Evolutionary conservation across 2,888 invertebrate species (phyloP).

Genomic region (Leuctra nigra): DNA sequence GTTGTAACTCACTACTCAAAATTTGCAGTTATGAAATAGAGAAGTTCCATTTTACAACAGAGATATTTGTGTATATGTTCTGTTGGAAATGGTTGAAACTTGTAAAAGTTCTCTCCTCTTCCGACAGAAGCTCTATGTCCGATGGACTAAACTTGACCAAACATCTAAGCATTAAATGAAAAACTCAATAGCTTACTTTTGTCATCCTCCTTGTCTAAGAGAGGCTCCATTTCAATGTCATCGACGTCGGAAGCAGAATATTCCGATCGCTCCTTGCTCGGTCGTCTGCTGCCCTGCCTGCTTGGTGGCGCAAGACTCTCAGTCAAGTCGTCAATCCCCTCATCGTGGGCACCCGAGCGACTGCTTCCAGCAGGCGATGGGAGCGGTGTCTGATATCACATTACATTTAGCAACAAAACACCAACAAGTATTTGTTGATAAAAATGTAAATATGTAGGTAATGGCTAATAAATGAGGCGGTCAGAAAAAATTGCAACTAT

Average conservation of each 20-base stretch:
- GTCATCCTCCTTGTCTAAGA: slow-evolving; percentile 20
- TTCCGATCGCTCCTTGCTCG: background rate
- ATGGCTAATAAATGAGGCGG: too few relatives aligned
- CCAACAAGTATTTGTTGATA: background rate
- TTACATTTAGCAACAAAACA: background rate
- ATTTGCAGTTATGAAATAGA: too few relatives aligned
- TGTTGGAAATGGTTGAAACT: too few relatives aligned
- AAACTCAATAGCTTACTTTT: background rate
- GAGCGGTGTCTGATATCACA: slow-evolving; percentile 1
- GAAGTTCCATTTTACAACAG: too few relatives aligned
- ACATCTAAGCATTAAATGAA: too few relatives aligned
- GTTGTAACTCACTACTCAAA: too few relatives aligned
- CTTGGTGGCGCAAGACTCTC: background rate
- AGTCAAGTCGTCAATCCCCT: background rate
- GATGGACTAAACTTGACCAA: too few relatives aligned
- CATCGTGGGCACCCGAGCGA: background rate
- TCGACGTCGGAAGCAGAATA: slow-evolving; percentile 8
- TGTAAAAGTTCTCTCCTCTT: too few relatives aligned
- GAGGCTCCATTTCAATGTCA: slow-evolving; percentile 8
- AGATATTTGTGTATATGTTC: too few relatives aligned
- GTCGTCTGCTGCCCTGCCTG: background rate
- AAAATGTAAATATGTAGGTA: too few relatives aligned
- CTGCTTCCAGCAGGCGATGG: slow-evolving; percentile 23
- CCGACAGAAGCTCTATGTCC: too few relatives aligned
- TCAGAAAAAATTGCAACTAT: too few relatives aligned